Conservation (phyloP, 2,113 vertebrate species). For the Oryctolagus cuniculus region mOryCun1.1 NC_091453.1:65508001-65508500, state of each 20-base stretch:
- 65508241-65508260: not conserved
- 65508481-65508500: slow-evolving; percentile 47
- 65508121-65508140: not conserved
- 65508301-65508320: slow-evolving; percentile 14
- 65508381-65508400: not conserved
- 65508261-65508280: not conserved
- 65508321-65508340: slow-evolving; percentile 23
- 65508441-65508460: slow-evolving; percentile 30
- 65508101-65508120: slow-evolving; percentile 16
- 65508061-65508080: not conserved
- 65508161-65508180: slow-evolving; percentile 39
- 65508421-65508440: slow-evolving; percentile 33
- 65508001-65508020: slow-evolving; percentile 26
- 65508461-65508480: not conserved
- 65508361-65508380: not conserved
- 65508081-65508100: slow-evolving; percentile 23
- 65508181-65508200: slow-evolving; percentile 18
- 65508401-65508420: slow-evolving; percentile 5
- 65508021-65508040: slow-evolving; percentile 25
- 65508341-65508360: slow-evolving; percentile 40
- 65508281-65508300: slow-evolving; percentile 14
- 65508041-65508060: slow-evolving; percentile 2
- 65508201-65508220: slow-evolving; percentile 49
- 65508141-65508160: not conserved
- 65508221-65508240: slow-evolving; percentile 46